Evolutionary conservation across 2,888 invertebrate genomes (phyloP).

Genomic region (Drosophila birchii): DNA sequence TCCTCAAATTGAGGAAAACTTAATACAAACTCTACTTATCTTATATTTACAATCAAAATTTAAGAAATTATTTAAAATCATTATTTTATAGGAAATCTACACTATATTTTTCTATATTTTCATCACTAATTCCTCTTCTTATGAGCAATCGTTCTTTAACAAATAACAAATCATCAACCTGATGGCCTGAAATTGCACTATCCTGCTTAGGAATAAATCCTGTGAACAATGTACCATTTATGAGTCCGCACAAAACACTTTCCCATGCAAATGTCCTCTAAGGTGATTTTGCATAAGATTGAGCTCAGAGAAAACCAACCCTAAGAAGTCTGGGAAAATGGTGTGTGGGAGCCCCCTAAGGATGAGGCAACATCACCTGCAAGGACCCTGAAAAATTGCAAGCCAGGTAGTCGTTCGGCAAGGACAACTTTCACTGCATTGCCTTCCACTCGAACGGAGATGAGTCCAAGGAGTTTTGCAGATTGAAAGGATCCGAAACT

Average conservation of each 20-base stretch:
- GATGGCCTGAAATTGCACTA: constrained; percentile 49
- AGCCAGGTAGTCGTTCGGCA: constrained; percentile 30
- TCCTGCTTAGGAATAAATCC: constrained; percentile 33
- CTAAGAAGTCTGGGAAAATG: constrained; percentile 63
- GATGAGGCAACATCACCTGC: constrained; percentile 65
- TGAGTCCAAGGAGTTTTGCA: constrained; percentile 21
- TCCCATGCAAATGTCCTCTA: constrained; percentile 73
- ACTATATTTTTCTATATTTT: not conserved
- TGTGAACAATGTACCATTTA: constrained; percentile 20
- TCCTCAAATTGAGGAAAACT: not conserved
- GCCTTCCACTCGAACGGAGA: constrained; percentile 62
- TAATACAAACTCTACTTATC: not conserved
- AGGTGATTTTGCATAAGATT: constrained; percentile 80
- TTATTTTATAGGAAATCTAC: too few relatives aligned
- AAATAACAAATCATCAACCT: constrained; percentile 27
- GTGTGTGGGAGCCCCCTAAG: constrained; percentile 8
- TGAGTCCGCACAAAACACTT: constrained; percentile 63
- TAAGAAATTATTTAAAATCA: too few relatives aligned
- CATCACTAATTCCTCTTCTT: fast-evolving
- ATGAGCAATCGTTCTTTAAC: not conserved
- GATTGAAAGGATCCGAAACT: constrained; percentile 59
- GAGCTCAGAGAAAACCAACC: constrained; percentile 29
- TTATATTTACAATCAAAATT: too few relatives aligned
- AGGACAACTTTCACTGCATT: constrained; percentile 68
- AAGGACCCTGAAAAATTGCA: constrained; percentile 36